Percentiles rank a stretch among this genome's conserved stretches.
phyloP scores from a whole-genome alignment of 2,888 invertebrate species.

The Ichneumoninae sp. region DNA sequence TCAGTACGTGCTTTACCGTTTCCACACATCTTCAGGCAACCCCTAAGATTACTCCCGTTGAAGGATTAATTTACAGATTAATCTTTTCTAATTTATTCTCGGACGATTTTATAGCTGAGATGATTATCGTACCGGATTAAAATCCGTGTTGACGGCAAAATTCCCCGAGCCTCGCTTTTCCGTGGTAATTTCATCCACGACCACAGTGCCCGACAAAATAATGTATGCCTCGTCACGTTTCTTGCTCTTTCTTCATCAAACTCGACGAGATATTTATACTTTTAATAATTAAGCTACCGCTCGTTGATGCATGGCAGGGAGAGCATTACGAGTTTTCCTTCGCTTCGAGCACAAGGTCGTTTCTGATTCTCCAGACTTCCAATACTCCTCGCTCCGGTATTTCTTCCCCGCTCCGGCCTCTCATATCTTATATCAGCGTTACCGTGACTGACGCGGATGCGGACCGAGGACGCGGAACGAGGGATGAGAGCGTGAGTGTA shows the following conservation, averaged over 20 bases:
- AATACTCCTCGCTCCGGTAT: not conserved
- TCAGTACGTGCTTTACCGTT: not conserved
- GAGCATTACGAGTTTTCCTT: not conserved
- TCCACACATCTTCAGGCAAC: not conserved
- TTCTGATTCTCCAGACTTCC: not conserved
- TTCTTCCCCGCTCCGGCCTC: not conserved
- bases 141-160: not conserved
- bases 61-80: not conserved
- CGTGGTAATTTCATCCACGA: not conserved
- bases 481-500: conserved; percentile 11
- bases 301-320: not conserved
- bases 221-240: conserved; percentile 38
- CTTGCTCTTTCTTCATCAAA: not conserved
- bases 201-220: not conserved
- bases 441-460: conserved; percentile 17
- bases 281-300: conserved; percentile 25
- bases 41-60: not conserved
- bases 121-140: not conserved
- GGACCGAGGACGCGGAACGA: not conserved
- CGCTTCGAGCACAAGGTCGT: not conserved
- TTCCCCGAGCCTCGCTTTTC: not conserved
- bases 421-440: not conserved
- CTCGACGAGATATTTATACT: conserved; percentile 28
- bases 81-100: not conserved
- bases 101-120: not conserved